Evolutionary conservation across 2,888 invertebrate species (phyloP).

Genomic region (Phalera bucephala): DNA sequence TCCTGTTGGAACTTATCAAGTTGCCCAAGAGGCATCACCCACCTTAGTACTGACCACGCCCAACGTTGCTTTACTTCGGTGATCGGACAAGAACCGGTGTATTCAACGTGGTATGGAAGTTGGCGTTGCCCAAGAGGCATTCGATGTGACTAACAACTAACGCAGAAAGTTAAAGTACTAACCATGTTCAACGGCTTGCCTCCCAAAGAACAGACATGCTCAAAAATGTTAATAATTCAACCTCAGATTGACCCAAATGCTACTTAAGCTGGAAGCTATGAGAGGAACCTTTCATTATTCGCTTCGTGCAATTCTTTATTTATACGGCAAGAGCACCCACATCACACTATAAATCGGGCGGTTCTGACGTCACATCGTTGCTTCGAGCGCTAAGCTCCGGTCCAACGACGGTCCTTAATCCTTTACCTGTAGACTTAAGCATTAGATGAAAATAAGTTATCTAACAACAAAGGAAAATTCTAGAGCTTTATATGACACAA

Average conservation of each 20-base stretch:
- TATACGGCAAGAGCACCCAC: conserved; percentile 16
- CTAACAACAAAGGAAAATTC: conserved; percentile 2
- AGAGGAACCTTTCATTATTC: conserved; percentile 32
- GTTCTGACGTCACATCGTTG: conserved; percentile 26
- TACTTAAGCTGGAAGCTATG: too few species aligned
- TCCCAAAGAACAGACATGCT: too few species aligned
- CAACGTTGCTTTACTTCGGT: conserved; percentile 73
- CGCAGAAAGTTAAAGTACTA: too few species aligned
- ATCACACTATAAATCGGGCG: conserved; percentile 28
- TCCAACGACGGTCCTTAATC: conserved; percentile 32
- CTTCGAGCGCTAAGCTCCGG: conserved; percentile 25
- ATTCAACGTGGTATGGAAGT: conserved; percentile 64
- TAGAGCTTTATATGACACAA: too few species aligned
- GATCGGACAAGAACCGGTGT: conserved; percentile 75
- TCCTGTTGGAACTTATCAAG: too few species aligned
- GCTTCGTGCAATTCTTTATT: conserved; percentile 13
- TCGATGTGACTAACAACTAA: too few species aligned
- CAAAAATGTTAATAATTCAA: too few species aligned
- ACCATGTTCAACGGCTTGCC: too few species aligned
- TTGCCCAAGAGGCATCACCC: conserved; percentile 42
- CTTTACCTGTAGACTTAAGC: conserved; percentile 4
- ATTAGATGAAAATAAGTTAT: neutral
- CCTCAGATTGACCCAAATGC: too few species aligned
- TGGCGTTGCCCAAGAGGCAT: too few species aligned
- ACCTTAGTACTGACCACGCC: conserved; percentile 58